Percentiles rank a stretch among this genome's conserved stretches.
These are phyloP conservation scores for Smittia sp. DNA, from an alignment of 2,888 invertebrate species.

Conservation along the genomic window DNA sequence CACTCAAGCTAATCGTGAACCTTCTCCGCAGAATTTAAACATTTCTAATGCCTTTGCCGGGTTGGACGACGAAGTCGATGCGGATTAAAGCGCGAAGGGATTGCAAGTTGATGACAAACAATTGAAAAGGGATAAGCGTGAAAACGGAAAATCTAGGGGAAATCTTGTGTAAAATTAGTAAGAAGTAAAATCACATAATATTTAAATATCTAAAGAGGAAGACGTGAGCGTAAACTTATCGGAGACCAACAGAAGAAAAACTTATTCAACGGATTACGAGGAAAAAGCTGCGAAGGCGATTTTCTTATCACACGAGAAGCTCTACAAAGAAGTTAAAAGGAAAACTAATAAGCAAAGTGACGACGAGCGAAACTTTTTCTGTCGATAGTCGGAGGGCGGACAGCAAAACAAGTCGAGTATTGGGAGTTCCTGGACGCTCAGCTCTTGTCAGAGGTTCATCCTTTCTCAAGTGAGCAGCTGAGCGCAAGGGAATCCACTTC, in stretches of 20 bases:
- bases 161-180: conserved; percentile 11
- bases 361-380: not conserved
- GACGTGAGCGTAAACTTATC: not conserved
- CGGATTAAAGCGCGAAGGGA: conserved; percentile 42
- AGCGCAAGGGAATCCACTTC: not conserved
- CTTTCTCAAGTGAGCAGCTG: not conserved
- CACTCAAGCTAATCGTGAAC: conserved; percentile 16
- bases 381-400: not conserved
- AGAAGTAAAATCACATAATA: not conserved
- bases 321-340: not conserved
- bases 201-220: conserved; percentile 1
- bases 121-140: conserved; percentile 6
- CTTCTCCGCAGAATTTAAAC: conserved; percentile 63
- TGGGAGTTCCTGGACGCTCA: not conserved
- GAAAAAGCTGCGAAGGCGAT: not conserved
- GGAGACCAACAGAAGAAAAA: not conserved
- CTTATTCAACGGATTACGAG: not conserved
- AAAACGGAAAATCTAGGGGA: conserved; percentile 2
- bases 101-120: not conserved
- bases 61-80: conserved; percentile 65
- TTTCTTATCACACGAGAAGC: not conserved
- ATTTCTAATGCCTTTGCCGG: conserved; percentile 74
- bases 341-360: not conserved
- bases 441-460: not conserved
- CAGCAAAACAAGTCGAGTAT: not conserved